Evolutionary conservation across 1,140 invertebrate species (phyloP), one percentile per base, ranked within the genome.

Genomic region (Zaprionus inermis): DNA sequence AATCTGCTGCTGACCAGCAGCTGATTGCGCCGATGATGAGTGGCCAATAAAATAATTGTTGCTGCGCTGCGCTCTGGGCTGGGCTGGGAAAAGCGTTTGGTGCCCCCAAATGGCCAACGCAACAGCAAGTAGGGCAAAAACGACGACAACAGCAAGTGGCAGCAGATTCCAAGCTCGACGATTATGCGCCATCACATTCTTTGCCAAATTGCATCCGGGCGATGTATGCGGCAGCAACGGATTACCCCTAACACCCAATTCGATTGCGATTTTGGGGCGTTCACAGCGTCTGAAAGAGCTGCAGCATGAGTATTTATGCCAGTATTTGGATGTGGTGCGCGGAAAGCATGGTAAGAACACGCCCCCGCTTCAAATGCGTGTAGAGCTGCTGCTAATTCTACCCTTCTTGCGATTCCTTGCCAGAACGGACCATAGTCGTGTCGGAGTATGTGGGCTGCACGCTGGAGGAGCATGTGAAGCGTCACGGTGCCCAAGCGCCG

Each of bases 171-270:
- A 80, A 61, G 76, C 80, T 36, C 84, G 81, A 41, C 84, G 81
- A 61, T 69, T 98, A 90, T 97, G 97, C 30, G 96, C 96, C 22
- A 95, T 96, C 79, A 98, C 97, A 52, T 98, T 97, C 93, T 98
- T 98, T 93, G 97, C 98, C 0, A 96, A 96, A 85, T 95, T 95
- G 89, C 97, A 98, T 93, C 96, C 97, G 41, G 96, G 96, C 68
- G 98, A 99, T 93, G 95, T 96, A 61, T 99, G 98, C 93, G 98
- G 98, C 9, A 97, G 96, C 64, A 99, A 99, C 94, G 98, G 98
- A 14, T 93, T 99, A 34, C 98, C 98, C 0, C 93, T 99, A 11
- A 99, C 98, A 3, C 98, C 98, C 18, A 99, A 99, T 93, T 99
- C 98, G 1, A 98, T 99, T 61, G 96, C 97, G 65, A 98, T 99